Percentiles rank a stretch among this genome's conserved stretches.
phyloP scores from a whole-genome alignment of 2,797 vertebrate genomes.

The Bryconaethiops microstoma region DNA sequence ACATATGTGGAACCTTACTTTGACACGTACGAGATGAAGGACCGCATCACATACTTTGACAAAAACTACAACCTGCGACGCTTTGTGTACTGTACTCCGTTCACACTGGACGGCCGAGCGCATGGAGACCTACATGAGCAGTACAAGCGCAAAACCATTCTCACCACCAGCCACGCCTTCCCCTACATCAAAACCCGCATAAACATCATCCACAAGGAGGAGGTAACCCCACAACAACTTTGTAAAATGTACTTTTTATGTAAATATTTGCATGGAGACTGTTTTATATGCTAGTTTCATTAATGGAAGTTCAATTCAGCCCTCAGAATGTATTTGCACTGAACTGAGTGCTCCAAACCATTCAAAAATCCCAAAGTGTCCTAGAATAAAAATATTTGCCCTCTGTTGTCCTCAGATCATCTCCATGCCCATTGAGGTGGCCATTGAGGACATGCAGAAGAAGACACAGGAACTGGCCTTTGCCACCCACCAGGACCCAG shows the following conservation, averaged over 20 bases:
- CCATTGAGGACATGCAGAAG: slow-evolving; percentile 99
- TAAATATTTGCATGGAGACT: background rate
- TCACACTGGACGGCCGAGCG: slow-evolving; percentile 94
- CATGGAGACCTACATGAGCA: slow-evolving; percentile 97
- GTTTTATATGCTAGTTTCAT: background rate
- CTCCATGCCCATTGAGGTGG: slow-evolving; percentile 95
- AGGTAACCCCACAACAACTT: slow-evolving; percentile 75
- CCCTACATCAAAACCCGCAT: slow-evolving; percentile 99
- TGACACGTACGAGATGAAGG: slow-evolving; percentile 98
- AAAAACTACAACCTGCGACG: slow-evolving; percentile 98
- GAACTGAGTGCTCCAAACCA: background rate
- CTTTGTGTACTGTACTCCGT: slow-evolving; percentile 98
- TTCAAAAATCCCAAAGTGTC: background rate
- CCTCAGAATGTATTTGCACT: background rate
- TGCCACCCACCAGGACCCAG: slow-evolving; percentile 96
- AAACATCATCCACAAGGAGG: slow-evolving; percentile 97
- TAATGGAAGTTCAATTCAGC: background rate
- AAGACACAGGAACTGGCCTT: slow-evolving; percentile 98
- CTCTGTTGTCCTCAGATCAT: slow-evolving; percentile 81
- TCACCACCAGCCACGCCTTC: slow-evolving; percentile 96
- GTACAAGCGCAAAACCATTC: slow-evolving; percentile 96
- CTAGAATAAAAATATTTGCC: background rate
- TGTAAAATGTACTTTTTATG: background rate
- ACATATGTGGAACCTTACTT: slow-evolving; percentile 98
- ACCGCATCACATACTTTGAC: slow-evolving; percentile 98